Base-by-base conservation (phyloP, 2,888 invertebrate species). In the Eristalinus aeneus region DNA sequence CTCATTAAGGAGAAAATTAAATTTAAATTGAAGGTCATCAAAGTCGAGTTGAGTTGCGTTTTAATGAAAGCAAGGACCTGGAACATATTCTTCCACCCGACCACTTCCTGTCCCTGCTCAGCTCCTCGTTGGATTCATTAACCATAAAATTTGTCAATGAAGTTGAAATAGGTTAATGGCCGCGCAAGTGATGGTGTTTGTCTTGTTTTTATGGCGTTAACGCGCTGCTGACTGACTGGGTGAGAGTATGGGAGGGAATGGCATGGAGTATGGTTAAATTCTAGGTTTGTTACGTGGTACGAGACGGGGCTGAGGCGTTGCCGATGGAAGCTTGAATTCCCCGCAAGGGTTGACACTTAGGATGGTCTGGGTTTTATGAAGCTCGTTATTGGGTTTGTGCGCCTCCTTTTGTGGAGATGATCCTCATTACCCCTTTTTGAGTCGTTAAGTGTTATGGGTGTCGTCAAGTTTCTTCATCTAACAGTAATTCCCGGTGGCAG, bases 1-100 rank as follows among this genome's bases (percentile, higher is more conserved):
- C 61, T 61, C 34, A 64, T 69, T 83, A 67, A 39, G 23, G 36
- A 78, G 63, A 72, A 83, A 83, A 83, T 83, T 83, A 74, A 83
- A 78, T 83, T 83, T 63, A 53, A 74, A 83, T 74, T 74, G 73
- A 60, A 74, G 68, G 73, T 78, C 73, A 69, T 83, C 83, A 83
- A 78, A 78, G 73, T 74, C 58, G 68, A 77, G 73, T 72, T 75
- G 69, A 75, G 16, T 60, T 27, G n/a, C 39, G n/a, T 58, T 77
- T 73, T 31, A 61, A 82, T 63, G 60, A n/a, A 2, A 9, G 9
- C 20, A 58, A 60, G 27, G 63, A 73, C 63, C 60, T n/a, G 46
- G 46, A 68, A 39, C 63, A 73, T 77, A 76, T 76, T 77, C 27
- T 27, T 27, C 5, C 5, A 27, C 2, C 46, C 8, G n/a, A n/a